Evolutionary conservation across 2,888 invertebrate genomes (phyloP).

Genomic region (Platycheirus rosarum): DNA sequence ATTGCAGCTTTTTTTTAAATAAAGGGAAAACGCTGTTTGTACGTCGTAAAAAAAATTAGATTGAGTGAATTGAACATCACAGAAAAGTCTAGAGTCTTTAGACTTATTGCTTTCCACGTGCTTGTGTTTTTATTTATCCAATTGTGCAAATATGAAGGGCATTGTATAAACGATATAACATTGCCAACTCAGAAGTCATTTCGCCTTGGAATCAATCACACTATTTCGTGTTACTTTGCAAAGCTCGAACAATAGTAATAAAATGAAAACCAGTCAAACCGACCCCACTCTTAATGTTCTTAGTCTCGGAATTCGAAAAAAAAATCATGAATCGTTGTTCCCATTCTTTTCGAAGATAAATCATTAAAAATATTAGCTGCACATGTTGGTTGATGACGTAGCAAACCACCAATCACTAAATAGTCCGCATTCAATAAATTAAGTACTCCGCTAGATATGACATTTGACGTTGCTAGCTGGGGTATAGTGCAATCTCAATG

Average conservation of each 20-base stretch:
- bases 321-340: slow-evolving; percentile 13
- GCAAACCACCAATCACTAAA: neutral
- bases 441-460: slow-evolving; percentile 18
- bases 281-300: slow-evolving; percentile 1
- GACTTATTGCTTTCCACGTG: slow-evolving; percentile 32
- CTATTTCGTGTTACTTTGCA: slow-evolving; percentile 14
- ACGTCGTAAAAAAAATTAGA: too few relatives aligned
- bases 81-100: too few relatives aligned
- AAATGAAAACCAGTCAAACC: neutral
- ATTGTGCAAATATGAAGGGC: slow-evolving; percentile 36
- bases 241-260: slow-evolving; percentile 8
- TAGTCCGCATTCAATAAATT: neutral
- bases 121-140: slow-evolving; percentile 21
- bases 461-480: slow-evolving; percentile 15
- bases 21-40: too few relatives aligned
- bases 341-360: neutral
- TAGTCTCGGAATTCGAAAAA: neutral
- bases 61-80: too few relatives aligned
- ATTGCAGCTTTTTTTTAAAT: too few relatives aligned
- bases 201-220: slow-evolving; percentile 46
- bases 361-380: neutral
- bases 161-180: neutral
- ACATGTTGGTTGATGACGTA: neutral
- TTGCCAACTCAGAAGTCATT: slow-evolving; percentile 26
- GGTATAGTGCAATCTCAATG: neutral